Evolutionary conservation across 92 coral and sea anemone species (phyloP).

Genomic region (Parazoanthus swiftii): DNA sequence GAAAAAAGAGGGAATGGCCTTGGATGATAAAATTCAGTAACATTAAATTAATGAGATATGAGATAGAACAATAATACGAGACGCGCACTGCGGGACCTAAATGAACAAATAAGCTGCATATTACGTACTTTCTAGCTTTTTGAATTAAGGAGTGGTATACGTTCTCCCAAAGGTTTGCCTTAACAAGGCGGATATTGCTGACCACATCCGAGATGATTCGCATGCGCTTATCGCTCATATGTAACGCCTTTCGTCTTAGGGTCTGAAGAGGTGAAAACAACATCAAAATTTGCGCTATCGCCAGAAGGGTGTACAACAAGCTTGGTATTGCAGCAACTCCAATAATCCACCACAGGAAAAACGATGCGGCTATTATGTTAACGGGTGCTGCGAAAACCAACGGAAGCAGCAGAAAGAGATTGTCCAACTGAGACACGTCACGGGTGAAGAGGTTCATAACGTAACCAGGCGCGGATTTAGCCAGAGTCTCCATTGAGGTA

Average conservation of each 20-base stretch:
- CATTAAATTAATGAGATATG: too few relatives aligned
- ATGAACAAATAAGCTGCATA: neutral
- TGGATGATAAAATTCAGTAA: too few relatives aligned
- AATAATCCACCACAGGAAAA: conserved; percentile 11
- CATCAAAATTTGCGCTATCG: neutral
- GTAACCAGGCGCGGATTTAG: neutral
- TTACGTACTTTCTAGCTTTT: conserved; percentile 3
- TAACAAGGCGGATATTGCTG: conserved; percentile 30
- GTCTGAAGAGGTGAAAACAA: neutral
- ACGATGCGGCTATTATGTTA: neutral
- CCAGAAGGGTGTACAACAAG: conserved; percentile 4
- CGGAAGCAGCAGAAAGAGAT: neutral
- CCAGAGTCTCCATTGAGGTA: conserved; percentile 7
- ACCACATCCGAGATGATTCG: conserved; percentile 34
- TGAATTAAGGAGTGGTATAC: conserved; percentile 24
- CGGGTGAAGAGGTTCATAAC: conserved; percentile 23
- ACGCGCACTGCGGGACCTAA: neutral
- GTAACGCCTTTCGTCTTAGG: conserved; percentile 21
- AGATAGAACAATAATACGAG: too few relatives aligned
- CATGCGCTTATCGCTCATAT: conserved; percentile 32
- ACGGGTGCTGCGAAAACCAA: conserved; percentile 27
- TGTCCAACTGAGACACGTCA: conserved; percentile 15
- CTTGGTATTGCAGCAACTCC: neutral
- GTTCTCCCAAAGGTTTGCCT: conserved; percentile 32
- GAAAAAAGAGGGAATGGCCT: too few relatives aligned